Base-by-base conservation (phyloP, 2,113 vertebrate species). In the Tautogolabrus adspersus region DNA sequence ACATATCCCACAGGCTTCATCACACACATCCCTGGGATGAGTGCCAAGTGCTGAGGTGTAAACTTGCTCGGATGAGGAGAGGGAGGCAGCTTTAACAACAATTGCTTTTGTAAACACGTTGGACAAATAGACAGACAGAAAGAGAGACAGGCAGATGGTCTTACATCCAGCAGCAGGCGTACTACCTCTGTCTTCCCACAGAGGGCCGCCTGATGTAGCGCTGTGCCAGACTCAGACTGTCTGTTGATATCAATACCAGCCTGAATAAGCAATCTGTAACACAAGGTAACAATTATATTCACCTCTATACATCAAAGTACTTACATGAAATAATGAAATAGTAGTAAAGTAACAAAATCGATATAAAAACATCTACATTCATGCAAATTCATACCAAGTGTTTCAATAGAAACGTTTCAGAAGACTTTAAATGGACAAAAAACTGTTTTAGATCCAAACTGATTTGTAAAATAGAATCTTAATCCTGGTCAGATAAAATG, bases 171-270 rank as follows among this genome's bases (percentile, higher is more conserved):
- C 86, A 99, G 95, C 61, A 99, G 95, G 40, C 97, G 96, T n/a
- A 99, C 98, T 71, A 98, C 97, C 0, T 99, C 98, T 0, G 97
- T 99, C 93, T 99, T 99, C 84, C 98, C 98, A 1, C 97, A 99
- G 70, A 99, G 96, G 0, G 98, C 96, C 0, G 98, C 98, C 87
- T 99, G 97, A 7, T 99, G 98, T 72, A 99, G 93, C 0, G 98
- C 98, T 0, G 98, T 99, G 87, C 98, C 98, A 0, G 97, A 95
- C 93, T 99, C 98, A 0, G 98, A 98, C 90, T 99, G 98, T 76
- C 97, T 95, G 94, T 99, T 99, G 80, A 99, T 99, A 84, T 99
- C 97, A 1, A 99, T 98, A 60, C 98, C 97, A 0, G 98, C 96
- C 89, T 98, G 97, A 83, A 99, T 96, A 79, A 99, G 95, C 79